Evolutionary conservation across 2,888 invertebrate species (phyloP), one percentile per base, ranked within the genome.

Genomic region (Drosophila atripex): DNA sequence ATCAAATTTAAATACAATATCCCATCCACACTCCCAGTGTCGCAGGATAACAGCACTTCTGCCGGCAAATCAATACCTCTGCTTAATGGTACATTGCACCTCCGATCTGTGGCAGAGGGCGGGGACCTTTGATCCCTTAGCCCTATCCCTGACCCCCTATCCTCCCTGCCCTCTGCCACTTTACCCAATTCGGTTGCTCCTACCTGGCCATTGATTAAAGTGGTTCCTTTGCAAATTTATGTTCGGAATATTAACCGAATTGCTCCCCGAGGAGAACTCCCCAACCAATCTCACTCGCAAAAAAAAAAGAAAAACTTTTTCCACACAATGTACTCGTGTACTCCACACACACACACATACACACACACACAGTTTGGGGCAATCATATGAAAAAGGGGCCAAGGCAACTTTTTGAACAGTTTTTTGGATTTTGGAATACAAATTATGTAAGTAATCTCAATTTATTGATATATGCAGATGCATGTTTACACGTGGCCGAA

Each of bases 381-480:
- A 68, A 71, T 68, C 53, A 18, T 28, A 71, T 68, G 25, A 64
- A 51, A 77, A 69, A 69, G 56, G 59, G 71, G 74, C 56, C 74
- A 70, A 63, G 58, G 53, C 43, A 83, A 79, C 86, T 73, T 88
- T 87, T 83, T 82, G 61, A 83, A 79, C 88, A 88, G 75, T 80
- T 88, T 61, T 68, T 83, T 72, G 84, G 76, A 83, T 87, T 88
- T 83, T 75, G 78, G 86, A 82, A 86, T 83, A 86, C 83, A 88
- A 88, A 83, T 88, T 77, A 84, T 88, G 84, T 77, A 79, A 75
- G 86, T 88, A 88, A 88, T 82, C 88, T 88, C 86, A 88, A 82
- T 87, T 88, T 86, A 88, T 83, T 82, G 82, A 83, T 84, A 74
- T 73, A 73, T 69, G 70, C 60, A 70, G 52, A 46, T 54, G 63